Conservation (phyloP, 2,797 vertebrate species). For the Astyanax mexicanus region DNA sequence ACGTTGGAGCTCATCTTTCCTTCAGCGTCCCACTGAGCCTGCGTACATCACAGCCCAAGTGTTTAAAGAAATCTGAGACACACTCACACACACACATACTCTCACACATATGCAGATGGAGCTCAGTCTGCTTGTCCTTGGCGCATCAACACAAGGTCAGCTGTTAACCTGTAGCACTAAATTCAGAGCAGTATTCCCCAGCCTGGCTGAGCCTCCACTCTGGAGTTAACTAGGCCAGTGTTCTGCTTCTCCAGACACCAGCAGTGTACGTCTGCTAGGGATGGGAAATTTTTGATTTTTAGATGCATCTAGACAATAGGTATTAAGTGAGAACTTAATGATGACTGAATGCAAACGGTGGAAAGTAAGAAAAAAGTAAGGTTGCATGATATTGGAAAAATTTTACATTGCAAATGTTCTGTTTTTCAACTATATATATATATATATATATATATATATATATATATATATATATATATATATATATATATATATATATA, state of each 20-base stretch:
- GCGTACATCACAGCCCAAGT: neutral
- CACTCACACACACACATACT: conserved; percentile 1
- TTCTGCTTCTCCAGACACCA: neutral
- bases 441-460: no score
- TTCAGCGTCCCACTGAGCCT: neutral
- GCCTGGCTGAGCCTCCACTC: conserved; percentile 21
- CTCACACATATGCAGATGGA: no score
- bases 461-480: no score
- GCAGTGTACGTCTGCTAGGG: neutral
- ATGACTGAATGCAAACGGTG: no score
- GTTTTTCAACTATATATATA: no score
- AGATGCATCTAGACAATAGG: no score
- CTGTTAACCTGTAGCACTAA: conserved; percentile 41
- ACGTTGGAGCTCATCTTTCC: neutral
- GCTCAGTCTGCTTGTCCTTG: conserved; percentile 30
- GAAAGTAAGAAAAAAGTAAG: no score
- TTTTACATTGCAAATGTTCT: no score
- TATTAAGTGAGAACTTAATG: no score
- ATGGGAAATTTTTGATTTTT: no score
- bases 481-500: no score
- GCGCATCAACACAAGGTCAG: conserved; percentile 46
- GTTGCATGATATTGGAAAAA: no score
- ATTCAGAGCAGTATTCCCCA: conserved; percentile 40
- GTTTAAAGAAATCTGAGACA: conserved; percentile 1
- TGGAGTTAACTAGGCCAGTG: conserved; percentile 25